These are phyloP conservation scores for Sclerurus mexicanus DNA, from an alignment of 2,113 vertebrate genomes.

Conservation along the genomic window DNA sequence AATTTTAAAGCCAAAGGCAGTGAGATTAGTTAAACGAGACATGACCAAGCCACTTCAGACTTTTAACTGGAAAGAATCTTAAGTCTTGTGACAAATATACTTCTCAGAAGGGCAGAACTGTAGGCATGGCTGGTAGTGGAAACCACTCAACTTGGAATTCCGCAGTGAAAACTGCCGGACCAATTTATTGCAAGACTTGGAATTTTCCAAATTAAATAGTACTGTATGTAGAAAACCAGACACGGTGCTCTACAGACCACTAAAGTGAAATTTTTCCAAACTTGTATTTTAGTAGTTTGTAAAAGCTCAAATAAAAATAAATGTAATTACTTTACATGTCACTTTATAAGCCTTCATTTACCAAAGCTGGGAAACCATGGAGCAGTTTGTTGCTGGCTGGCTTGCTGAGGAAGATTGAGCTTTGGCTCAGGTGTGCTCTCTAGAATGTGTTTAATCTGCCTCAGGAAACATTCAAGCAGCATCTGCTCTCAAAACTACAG, in stretches of 20 bases:
- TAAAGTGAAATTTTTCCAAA: conserved; percentile 16
- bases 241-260: not conserved
- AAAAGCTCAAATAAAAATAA: conserved; percentile 35
- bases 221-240: not conserved
- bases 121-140: not conserved
- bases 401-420: conserved; percentile 7
- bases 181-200: conserved; percentile 25
- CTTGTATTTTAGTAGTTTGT: conserved; percentile 28
- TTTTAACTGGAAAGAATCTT: not conserved
- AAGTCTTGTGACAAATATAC: not conserved
- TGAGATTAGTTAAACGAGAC: not conserved
- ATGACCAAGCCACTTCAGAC: not conserved
- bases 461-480: conserved; percentile 37
- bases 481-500: conserved; percentile 51
- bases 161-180: not conserved
- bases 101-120: not conserved
- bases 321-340: conserved; percentile 23
- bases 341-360: conserved; percentile 29
- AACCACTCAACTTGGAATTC: not conserved
- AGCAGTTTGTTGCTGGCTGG: not conserved
- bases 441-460: conserved; percentile 11
- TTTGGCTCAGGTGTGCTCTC: not conserved
- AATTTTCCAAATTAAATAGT: conserved; percentile 47
- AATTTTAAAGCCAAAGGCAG: not conserved
- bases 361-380: not conserved